phyloP scores from a whole-genome alignment of 2,888 invertebrate genomes.

The Ophioninae sp. region DNA sequence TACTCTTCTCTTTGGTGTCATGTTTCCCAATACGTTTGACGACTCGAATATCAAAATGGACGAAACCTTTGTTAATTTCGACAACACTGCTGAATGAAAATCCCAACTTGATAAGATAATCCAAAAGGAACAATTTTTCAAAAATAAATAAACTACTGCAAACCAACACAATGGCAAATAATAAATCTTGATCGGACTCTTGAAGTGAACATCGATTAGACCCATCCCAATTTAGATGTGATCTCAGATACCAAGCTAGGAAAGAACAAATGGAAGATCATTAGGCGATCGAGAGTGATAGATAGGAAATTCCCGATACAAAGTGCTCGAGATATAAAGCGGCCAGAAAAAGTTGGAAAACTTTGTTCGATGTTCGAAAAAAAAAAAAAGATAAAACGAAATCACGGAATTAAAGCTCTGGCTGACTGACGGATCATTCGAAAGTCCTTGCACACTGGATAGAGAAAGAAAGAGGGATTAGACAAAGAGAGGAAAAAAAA shows the following conservation, averaged over 20 bases:
- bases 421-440: neutral
- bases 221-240: neutral
- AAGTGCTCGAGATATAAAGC: neutral
- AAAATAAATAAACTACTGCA: neutral
- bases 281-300: neutral
- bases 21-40: neutral
- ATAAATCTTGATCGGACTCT: neutral
- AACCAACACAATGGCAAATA: neutral
- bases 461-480: neutral
- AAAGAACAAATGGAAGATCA: neutral
- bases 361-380: neutral
- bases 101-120: neutral
- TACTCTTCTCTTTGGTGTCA: neutral
- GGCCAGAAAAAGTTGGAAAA: neutral
- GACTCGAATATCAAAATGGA: too few species aligned
- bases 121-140: neutral
- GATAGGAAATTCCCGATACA: neutral
- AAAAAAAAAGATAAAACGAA: neutral
- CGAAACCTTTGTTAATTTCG: too few species aligned
- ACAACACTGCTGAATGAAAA: neutral
- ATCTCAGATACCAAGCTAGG: neutral
- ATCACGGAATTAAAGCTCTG: neutral
- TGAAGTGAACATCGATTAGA: neutral
- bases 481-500: neutral
- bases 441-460: constrained; percentile 1